These are phyloP conservation scores for Neotoma lepida DNA, from an alignment of 2,113 vertebrate genomes.

Conservation along the genomic window DNA sequence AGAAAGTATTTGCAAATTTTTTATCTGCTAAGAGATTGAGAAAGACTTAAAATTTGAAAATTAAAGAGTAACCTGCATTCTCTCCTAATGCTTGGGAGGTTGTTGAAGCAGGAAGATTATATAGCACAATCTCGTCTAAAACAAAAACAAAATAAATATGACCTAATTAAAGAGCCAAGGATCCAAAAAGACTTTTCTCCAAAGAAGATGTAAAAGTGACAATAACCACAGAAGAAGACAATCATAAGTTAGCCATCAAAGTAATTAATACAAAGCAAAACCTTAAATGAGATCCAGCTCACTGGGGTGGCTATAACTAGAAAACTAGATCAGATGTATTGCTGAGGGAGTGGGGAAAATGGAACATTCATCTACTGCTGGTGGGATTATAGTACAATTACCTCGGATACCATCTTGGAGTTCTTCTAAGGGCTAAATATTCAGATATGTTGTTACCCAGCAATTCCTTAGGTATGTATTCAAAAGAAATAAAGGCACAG, in stretches of 20 bases:
- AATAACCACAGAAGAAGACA: background rate
- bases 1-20: constrained; percentile 27
- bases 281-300: background rate
- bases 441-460: background rate
- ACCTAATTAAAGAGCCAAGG: constrained; percentile 1
- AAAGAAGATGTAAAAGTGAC: background rate
- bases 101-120: background rate
- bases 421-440: background rate
- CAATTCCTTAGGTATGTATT: background rate
- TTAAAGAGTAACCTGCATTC: background rate
- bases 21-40: background rate
- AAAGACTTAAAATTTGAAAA: constrained; percentile 21
- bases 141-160: background rate
- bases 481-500: constrained; percentile 38
- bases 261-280: constrained; percentile 25
- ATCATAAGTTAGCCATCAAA: background rate
- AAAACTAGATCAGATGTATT: constrained; percentile 19
- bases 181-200: constrained; percentile 30
- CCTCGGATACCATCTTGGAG: background rate
- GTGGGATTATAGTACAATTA: background rate
- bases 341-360: background rate
- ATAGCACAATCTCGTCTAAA: background rate
- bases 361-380: background rate
- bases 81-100: too few relatives aligned
- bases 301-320: background rate